Evolutionary conservation across 2,113 vertebrate species (phyloP).

Genomic region (Numida meleagris): DNA sequence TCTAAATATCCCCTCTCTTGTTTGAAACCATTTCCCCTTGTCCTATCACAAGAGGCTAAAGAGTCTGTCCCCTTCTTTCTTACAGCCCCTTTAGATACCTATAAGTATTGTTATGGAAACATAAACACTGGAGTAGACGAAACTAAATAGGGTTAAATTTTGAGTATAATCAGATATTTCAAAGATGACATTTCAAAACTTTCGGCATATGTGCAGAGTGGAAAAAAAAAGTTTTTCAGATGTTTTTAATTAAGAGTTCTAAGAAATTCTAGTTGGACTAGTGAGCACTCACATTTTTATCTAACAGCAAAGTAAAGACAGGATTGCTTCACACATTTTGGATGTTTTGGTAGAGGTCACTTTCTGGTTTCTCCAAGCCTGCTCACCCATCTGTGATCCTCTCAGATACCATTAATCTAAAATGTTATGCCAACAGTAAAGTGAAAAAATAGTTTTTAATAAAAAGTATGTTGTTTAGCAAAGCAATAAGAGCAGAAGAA

Average conservation of each 20-base stretch:
- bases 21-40: not conserved
- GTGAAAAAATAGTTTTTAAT: not conserved
- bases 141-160: not conserved
- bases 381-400: slow-evolving; percentile 34
- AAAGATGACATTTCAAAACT: not conserved
- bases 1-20: no score
- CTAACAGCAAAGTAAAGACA: not conserved
- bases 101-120: not conserved
- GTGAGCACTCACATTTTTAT: not conserved
- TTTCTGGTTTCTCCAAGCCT: slow-evolving; percentile 22
- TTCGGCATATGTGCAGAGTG: not conserved
- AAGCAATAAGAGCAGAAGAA: not conserved
- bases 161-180: not conserved
- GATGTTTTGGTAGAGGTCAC: not conserved
- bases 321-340: not conserved
- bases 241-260: not conserved
- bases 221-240: not conserved
- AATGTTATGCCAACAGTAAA: not conserved
- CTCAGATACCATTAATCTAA: not conserved
- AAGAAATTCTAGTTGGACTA: not conserved
- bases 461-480: not conserved
- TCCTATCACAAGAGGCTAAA: not conserved
- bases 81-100: not conserved
- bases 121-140: not conserved
- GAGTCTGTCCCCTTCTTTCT: not conserved